These are phyloP conservation scores for Diplodus sargus DNA, from an alignment of 2,797 vertebrate genomes.

Conservation along the genomic window DNA sequence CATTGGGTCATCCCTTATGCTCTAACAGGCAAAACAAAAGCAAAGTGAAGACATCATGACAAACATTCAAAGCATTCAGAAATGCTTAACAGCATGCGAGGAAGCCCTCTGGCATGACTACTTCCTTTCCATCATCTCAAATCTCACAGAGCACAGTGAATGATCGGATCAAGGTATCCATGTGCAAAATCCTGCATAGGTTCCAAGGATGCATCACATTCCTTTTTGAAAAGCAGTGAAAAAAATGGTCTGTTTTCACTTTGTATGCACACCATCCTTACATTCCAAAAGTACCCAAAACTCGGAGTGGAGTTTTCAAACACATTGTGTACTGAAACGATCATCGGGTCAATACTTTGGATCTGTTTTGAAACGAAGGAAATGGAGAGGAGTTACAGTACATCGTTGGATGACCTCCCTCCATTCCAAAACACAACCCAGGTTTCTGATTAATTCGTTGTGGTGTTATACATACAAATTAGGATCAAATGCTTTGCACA, in stretches of 20 bases:
- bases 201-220: conserved; percentile 65
- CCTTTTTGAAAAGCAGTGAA: conserved; percentile 82
- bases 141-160: conserved; percentile 50
- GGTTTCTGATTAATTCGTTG: conserved; percentile 25
- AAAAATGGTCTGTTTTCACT: conserved; percentile 69
- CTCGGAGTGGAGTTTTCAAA: conserved; percentile 89
- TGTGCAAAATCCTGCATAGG: conserved; percentile 50
- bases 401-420: conserved; percentile 36
- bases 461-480: conserved; percentile 70
- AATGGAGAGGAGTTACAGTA: conserved; percentile 78
- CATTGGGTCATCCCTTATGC: conserved; percentile 42
- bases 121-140: conserved; percentile 51
- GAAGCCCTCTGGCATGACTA: conserved; percentile 33
- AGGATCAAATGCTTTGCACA: conserved; percentile 39
- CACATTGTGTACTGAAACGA: conserved; percentile 92
- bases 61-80: conserved; percentile 52
- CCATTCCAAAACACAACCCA: conserved; percentile 35
- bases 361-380: conserved; percentile 92
- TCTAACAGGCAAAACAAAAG: conserved; percentile 58
- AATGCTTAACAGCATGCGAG: conserved; percentile 67
- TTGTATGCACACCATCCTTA: conserved; percentile 88
- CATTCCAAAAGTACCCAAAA: conserved; percentile 90
- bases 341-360: conserved; percentile 94
- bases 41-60: conserved; percentile 41
- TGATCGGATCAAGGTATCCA: conserved; percentile 45